Conservation (phyloP, 2,797 vertebrate genomes). For the Scyliorhinus canicula region DNA sequence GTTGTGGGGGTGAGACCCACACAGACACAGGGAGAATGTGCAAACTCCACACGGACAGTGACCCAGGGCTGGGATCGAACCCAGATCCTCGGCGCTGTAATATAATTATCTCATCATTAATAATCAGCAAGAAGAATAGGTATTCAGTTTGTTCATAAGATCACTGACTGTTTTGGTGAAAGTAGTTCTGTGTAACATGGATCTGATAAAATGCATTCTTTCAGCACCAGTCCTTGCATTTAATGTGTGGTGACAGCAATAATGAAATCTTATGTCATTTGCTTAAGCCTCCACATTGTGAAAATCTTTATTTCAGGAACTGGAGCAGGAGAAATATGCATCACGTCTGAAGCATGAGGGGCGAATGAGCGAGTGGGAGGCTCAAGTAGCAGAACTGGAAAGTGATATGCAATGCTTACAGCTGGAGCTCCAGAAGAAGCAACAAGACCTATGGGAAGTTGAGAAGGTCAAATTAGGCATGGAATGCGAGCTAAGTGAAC, state of each 20-base stretch:
- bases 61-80: too few relatives aligned
- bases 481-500: constrained; percentile 54
- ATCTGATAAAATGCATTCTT: neutral
- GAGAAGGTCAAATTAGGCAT: constrained; percentile 54
- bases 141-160: neutral
- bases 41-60: too few relatives aligned
- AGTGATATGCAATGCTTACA: constrained; percentile 58
- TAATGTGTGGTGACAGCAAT: neutral
- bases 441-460: constrained; percentile 49
- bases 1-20: too few relatives aligned
- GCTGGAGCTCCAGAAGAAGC: constrained; percentile 55
- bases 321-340: constrained; percentile 64
- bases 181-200: neutral
- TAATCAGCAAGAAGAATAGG: neutral
- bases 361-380: constrained; percentile 61
- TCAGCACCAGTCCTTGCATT: neutral
- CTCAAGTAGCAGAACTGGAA: constrained; percentile 67
- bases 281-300: neutral
- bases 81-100: too few relatives aligned
- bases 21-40: too few relatives aligned
- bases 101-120: constrained; percentile 12
- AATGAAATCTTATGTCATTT: neutral
- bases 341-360: constrained; percentile 60
- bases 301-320: constrained; percentile 50
- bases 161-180: neutral